Percentiles rank a stretch among this genome's conserved stretches.
Evolutionary conservation across 2,113 vertebrate species (phyloP).

Genomic region (Lutjanus erythropterus): DNA sequence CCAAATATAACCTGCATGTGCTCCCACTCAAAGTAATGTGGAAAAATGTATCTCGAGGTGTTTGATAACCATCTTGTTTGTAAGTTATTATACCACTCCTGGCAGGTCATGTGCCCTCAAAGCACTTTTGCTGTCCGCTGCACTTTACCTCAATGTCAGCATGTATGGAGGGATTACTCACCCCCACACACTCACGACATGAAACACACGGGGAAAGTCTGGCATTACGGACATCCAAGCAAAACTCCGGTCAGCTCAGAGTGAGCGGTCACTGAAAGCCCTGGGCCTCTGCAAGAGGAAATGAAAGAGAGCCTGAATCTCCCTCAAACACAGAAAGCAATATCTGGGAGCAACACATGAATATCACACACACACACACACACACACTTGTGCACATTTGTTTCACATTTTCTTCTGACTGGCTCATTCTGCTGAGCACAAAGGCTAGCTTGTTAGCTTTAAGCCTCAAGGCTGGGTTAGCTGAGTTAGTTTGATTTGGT

Average conservation of each 20-base stretch:
- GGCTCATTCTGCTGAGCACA: conserved; percentile 10
- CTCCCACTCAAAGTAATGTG: conserved; percentile 5
- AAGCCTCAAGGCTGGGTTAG: neutral
- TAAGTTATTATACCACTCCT: conserved; percentile 23
- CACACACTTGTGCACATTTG: conserved; percentile 28
- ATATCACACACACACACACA: conserved; percentile 23
- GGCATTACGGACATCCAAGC: conserved; percentile 32
- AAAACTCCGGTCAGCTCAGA: conserved; percentile 15
- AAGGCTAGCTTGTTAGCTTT: conserved; percentile 25
- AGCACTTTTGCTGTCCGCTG: conserved; percentile 27
- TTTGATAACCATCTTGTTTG: conserved; percentile 52
- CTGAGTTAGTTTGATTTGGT: neutral
- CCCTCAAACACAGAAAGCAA: conserved; percentile 19
- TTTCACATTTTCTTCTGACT: conserved; percentile 29
- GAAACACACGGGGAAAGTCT: conserved; percentile 12
- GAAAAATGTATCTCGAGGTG: conserved; percentile 2
- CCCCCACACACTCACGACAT: conserved; percentile 16
- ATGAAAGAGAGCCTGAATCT: conserved; percentile 49
- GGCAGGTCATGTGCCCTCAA: conserved; percentile 19
- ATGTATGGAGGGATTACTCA: conserved; percentile 29
- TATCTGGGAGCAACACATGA: conserved; percentile 19
- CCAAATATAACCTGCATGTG: conserved; percentile 20
- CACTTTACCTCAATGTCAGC: conserved; percentile 31
- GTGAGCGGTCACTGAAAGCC: conserved; percentile 16
- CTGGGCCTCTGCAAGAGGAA: conserved; percentile 45